These are phyloP conservation scores for Halocynthia aurantium DNA, from an alignment of 23 tunicate species.

Conservation along the genomic window DNA sequence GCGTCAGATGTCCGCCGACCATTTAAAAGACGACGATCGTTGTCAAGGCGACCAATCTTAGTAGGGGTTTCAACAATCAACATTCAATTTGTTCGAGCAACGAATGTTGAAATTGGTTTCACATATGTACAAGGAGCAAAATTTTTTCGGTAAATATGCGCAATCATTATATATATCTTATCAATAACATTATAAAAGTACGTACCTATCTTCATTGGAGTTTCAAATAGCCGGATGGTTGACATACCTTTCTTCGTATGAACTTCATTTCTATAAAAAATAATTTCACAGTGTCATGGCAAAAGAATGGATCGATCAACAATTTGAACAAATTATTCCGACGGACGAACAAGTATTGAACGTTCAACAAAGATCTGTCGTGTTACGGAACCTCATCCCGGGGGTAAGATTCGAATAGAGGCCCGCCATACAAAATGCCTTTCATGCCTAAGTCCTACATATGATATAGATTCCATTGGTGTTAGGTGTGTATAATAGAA, in stretches of 20 bases:
- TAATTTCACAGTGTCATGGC: constrained; percentile 37
- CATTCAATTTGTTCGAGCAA: constrained; percentile 29
- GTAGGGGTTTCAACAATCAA: constrained; percentile 10
- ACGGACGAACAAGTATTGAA: constrained; percentile 5
- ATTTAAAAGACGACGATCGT: constrained; percentile 2
- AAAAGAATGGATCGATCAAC: constrained; percentile 38
- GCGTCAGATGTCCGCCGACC: no score
- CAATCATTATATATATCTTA: not conserved
- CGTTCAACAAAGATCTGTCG: constrained; percentile 37
- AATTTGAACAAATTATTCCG: constrained; percentile 29
- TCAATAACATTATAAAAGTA: not conserved
- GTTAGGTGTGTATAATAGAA: no score
- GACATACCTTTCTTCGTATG: not conserved
- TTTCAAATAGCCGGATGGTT: not conserved
- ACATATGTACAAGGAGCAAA: constrained; percentile 22
- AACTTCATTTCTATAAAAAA: not conserved
- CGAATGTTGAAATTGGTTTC: constrained; percentile 41
- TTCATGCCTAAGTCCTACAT: not conserved
- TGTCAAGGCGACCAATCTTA: not conserved
- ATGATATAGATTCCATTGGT: no score
- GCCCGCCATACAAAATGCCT: not conserved
- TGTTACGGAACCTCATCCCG: constrained; percentile 29
- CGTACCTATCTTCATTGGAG: not conserved
- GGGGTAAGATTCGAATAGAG: constrained; percentile 36
- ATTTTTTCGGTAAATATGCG: constrained; percentile 18